A percentile compares a stretch with the other conserved stretches of the same genome.
Evolutionary conservation across 2,888 invertebrate species (phyloP).

Genomic region (Sialis lutaria): DNA sequence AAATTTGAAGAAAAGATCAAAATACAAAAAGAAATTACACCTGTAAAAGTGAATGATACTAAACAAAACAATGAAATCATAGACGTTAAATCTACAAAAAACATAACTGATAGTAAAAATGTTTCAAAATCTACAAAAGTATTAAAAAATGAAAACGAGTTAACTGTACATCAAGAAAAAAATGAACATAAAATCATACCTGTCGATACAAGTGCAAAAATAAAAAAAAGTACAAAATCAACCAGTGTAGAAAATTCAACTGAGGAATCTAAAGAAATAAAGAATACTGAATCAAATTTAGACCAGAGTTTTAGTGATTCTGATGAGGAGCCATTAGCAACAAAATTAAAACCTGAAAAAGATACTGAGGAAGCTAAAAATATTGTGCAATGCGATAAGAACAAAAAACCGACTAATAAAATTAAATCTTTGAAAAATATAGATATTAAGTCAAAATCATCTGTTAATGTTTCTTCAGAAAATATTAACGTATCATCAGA

Average conservation of each 20-base stretch:
- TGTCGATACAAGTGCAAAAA: background rate
- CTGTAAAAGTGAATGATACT: no score
- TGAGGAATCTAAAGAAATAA: no score
- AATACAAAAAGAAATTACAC: no score
- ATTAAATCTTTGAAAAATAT: constrained; percentile 3
- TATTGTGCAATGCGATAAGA: constrained; percentile 10
- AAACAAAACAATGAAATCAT: no score
- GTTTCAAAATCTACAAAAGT: background rate
- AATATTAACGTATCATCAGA: background rate
- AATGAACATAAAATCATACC: background rate
- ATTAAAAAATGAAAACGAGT: background rate
- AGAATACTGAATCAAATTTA: constrained; percentile 12
- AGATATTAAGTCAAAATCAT: background rate
- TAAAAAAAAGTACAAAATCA: constrained; percentile 7
- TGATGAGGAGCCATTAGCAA: constrained; percentile 45
- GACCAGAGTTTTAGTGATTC: constrained; percentile 39
- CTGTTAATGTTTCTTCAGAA: background rate
- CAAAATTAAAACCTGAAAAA: constrained; percentile 25
- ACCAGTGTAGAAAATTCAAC: no score
- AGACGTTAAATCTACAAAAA: background rate
- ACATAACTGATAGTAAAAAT: background rate
- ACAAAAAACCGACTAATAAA: constrained; percentile 5
- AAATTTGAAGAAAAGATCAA: no score
- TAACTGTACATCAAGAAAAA: background rate
- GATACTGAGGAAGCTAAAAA: background rate